A percentile compares a stretch with the other conserved stretches of the same genome.
These are phyloP conservation scores for Saccostrea cuccullata DNA, from an alignment of 1,140 invertebrate species.

Conservation along the genomic window DNA sequence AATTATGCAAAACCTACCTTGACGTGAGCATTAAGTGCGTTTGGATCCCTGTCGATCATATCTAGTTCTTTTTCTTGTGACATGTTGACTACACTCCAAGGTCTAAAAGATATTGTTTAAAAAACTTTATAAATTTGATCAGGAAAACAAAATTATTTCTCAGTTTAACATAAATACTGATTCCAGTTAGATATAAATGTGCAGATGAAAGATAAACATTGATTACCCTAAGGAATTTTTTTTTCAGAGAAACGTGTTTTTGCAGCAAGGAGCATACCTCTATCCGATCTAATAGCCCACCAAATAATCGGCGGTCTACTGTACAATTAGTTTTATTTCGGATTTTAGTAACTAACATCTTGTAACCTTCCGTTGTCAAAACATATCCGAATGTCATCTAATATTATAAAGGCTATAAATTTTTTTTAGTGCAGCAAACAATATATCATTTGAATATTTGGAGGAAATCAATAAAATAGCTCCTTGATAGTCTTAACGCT, in stretches of 20 bases:
- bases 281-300: neutral
- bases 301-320: neutral
- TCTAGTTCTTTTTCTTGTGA: constrained; percentile 40
- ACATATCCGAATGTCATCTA: neutral
- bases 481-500: neutral
- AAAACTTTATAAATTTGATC: neutral
- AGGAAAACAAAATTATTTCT: neutral
- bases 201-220: neutral
- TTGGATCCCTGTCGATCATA: constrained; percentile 53
- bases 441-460: neutral
- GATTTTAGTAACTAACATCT: neutral
- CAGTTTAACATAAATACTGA: neutral
- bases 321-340: neutral
- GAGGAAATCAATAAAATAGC: neutral
- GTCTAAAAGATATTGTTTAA: neutral
- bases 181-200: too few species aligned
- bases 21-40: constrained; percentile 50
- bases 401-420: neutral
- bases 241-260: neutral
- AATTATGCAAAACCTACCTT: constrained; percentile 41
- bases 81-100: neutral
- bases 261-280: neutral
- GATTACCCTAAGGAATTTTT: neutral
- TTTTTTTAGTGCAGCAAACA: neutral
- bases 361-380: neutral